Evolutionary conservation across 2,888 invertebrate species (phyloP).

Genomic region (Boloria selene): DNA sequence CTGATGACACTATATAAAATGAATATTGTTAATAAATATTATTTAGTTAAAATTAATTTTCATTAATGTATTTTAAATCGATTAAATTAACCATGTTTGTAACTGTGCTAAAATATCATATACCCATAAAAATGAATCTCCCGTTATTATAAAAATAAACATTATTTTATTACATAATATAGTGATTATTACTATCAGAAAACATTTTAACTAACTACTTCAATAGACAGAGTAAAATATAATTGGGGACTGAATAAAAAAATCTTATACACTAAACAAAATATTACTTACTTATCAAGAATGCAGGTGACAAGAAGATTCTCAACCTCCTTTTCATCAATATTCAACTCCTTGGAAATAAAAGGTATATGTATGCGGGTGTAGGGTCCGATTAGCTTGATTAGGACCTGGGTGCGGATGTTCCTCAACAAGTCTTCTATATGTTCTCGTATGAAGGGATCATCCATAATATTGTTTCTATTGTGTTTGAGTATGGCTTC

Average conservation of each 20-base stretch:
- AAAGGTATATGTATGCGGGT: constrained; percentile 99
- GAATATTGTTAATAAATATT: too few species aligned
- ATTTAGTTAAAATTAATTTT: too few species aligned
- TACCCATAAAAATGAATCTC: too few species aligned
- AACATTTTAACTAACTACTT: too few species aligned
- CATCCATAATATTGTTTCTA: constrained; percentile 97
- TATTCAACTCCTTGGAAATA: constrained; percentile 96
- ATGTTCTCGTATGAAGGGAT: constrained; percentile 98
- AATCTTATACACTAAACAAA: not conserved
- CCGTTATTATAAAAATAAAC: too few species aligned
- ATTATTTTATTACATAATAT: too few species aligned
- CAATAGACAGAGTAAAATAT: too few species aligned
- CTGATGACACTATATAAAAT: too few species aligned
- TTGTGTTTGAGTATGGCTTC: constrained; percentile 97
- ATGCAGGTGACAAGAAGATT: constrained; percentile 98
- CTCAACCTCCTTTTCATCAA: constrained; percentile 97
- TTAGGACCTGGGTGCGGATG: constrained; percentile 97
- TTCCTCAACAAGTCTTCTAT: constrained; percentile 98
- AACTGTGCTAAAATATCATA: too few species aligned
- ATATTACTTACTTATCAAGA: constrained; percentile 91
- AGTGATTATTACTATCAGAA: too few species aligned
- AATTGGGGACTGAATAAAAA: not conserved
- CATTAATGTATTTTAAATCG: too few species aligned
- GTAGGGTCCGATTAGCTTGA: constrained; percentile 98
- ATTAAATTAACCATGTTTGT: too few species aligned